Conservation (phyloP, 2,888 invertebrate genomes). For the Nemotelus nigrinus region DNA sequence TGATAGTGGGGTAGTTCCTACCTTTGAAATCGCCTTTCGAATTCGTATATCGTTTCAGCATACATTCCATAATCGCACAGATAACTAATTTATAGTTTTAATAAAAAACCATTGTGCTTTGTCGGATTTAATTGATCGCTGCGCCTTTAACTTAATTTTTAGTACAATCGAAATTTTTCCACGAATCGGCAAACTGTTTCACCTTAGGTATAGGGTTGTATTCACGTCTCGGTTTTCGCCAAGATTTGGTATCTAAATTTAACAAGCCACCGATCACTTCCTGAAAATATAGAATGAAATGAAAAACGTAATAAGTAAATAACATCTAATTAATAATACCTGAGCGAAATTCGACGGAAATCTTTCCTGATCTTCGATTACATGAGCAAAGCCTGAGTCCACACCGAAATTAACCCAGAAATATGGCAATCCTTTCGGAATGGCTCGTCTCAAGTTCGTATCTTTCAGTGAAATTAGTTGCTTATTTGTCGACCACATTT, state of each 20-base stretch:
- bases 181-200: conserved; percentile 74
- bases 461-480: conserved; percentile 79
- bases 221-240: conserved; percentile 85
- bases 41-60: too few relatives aligned
- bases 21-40: too few relatives aligned
- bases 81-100: too few relatives aligned
- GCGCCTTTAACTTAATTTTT: conserved; percentile 51
- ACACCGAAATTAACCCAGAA: conserved; percentile 94
- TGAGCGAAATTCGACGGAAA: conserved; percentile 93
- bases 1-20: too few relatives aligned
- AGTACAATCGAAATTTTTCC: conserved; percentile 74
- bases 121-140: too few relatives aligned
- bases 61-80: too few relatives aligned
- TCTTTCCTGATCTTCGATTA: conserved; percentile 90
- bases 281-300: conserved; percentile 62
- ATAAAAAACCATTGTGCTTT: too few relatives aligned
- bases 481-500: conserved; percentile 95
- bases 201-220: conserved; percentile 69
- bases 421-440: conserved; percentile 95
- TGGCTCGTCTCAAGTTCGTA: conserved; percentile 79
- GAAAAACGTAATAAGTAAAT: conserved; percentile 20
- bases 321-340: conserved; percentile 64
- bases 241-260: conserved; percentile 83
- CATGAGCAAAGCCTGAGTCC: conserved; percentile 93
- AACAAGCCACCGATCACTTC: conserved; percentile 96